Evolutionary conservation across 2,888 invertebrate species (phyloP), one percentile per base, ranked within the genome.

Genomic region (Cactoblastis cactorum): DNA sequence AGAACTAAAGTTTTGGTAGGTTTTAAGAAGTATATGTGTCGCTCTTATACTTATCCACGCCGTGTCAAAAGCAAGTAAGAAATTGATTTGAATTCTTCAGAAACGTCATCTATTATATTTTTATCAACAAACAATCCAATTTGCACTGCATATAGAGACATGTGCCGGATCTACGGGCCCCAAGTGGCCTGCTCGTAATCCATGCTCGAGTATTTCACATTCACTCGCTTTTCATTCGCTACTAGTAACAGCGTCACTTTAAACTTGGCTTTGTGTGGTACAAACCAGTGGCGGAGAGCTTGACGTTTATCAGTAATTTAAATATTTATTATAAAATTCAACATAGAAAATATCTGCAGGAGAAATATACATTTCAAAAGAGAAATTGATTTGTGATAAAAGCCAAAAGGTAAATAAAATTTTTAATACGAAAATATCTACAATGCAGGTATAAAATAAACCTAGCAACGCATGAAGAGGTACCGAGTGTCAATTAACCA

Each of bases 121-220:
- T 3, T 35, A 18, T 18, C 2, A 19, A 38, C 15, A 18, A 18
- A 18, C 38, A 38, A 18, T 8, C n/a, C 38, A 11, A 18, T 24
- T 14, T 8, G 41, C n/a, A n/a, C 17, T 37, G 11, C 38, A 22
- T 24, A 41, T 41, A 28, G 28, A 24, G 15, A 43, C 47, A 35
- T 37, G 37, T 38, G 32, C 11, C 12, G 33, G 12, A 6, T 19
- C 39, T 39, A 19, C 39, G 32, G n/a, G 15, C 35, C 12, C 41
- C 55, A 50, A 60, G 59, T 55, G 62, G 59, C 56, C 60, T 58
- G 59, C 62, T 62, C 62, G 74, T 77, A 79, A 80, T 77, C 80
- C 77, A 67, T 74, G 74, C 77, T 71, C 67, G 70, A 80, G 77
- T 74, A 74, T 73, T 74, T 73, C 72, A 77, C 80, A 75, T 77